A percentile compares a stretch with the other conserved stretches of the same genome.
phyloP scores from a whole-genome alignment of 1,140 invertebrate genomes.

The Drosophila pectinifera region DNA sequence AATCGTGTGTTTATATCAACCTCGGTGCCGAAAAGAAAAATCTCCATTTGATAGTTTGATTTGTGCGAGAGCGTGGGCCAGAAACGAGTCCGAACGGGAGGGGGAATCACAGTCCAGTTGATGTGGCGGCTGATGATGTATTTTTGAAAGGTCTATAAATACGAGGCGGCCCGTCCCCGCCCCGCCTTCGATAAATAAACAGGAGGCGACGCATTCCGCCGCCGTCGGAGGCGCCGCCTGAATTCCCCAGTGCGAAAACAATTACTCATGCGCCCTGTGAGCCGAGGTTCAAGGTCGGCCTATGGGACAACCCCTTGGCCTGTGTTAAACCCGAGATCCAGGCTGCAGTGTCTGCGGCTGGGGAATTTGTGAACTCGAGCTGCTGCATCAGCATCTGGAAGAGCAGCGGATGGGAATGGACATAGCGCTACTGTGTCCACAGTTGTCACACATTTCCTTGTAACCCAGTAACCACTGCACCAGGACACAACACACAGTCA shows the following conservation, averaged over 20 bases:
- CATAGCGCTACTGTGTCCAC: constrained; percentile 9
- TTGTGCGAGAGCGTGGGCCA: constrained; percentile 14
- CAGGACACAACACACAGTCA: not conserved
- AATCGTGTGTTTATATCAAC: constrained; percentile 67
- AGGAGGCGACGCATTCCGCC: constrained; percentile 30
- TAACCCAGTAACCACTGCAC: constrained; percentile 24
- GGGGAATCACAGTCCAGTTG: constrained; percentile 32
- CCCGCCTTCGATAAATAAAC: constrained; percentile 54
- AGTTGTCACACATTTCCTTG: constrained; percentile 41
- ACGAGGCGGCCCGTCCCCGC: constrained; percentile 6
- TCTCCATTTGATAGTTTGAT: constrained; percentile 53
- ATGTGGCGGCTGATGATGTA: constrained; percentile 52
- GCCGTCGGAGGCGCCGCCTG: constrained; percentile 6
- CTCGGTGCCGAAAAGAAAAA: constrained; percentile 43
- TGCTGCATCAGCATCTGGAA: constrained; percentile 3
- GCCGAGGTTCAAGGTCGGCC: constrained; percentile 38
- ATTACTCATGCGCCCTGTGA: constrained; percentile 46
- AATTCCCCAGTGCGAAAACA: not conserved
- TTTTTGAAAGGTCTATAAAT: constrained; percentile 71
- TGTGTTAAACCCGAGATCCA: constrained; percentile 4
- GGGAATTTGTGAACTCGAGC: constrained; percentile 33
- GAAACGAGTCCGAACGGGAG: not conserved
- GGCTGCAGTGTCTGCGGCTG: constrained; percentile 1
- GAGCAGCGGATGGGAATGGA: not conserved
- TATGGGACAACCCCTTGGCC: not conserved